A percentile compares a stretch with the other conserved stretches of the same genome.
These are phyloP conservation scores for Kradibia gibbosae DNA, from an alignment of 1,140 invertebrate species.

Conservation along the genomic window DNA sequence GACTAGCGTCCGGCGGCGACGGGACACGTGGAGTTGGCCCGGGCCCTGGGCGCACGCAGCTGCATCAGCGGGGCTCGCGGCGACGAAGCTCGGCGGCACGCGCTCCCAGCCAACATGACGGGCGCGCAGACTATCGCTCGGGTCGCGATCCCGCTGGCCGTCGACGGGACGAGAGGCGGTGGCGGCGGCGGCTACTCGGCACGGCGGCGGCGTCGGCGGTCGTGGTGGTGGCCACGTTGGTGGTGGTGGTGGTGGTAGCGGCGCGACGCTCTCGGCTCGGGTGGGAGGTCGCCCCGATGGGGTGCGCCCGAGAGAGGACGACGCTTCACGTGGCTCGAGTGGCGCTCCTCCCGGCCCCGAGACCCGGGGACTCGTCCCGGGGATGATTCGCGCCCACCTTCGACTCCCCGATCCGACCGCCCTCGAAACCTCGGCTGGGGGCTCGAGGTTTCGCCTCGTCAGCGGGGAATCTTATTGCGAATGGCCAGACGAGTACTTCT, in stretches of 20 bases:
- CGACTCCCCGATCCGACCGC: no score
- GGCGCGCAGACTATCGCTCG: slow-evolving; percentile 37
- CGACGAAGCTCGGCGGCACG: slow-evolving; percentile 22
- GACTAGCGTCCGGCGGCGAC: no score
- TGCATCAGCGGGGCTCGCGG: slow-evolving; percentile 1
- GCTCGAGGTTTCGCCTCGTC: no score
- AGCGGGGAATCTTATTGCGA: no score
- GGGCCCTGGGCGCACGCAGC: not conserved
- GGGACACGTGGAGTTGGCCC: not conserved
- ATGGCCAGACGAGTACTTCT: no score
- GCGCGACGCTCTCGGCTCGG: not conserved
- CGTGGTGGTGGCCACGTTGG: not conserved
- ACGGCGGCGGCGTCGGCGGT: not conserved
- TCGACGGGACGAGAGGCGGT: not conserved
- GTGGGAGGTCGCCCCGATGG: not conserved
- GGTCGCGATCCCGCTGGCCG: slow-evolving; percentile 3
- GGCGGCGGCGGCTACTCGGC: not conserved
- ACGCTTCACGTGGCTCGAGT: not conserved
- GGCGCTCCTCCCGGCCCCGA: not conserved
- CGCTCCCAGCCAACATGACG: slow-evolving; percentile 47
- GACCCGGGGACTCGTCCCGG: no score
- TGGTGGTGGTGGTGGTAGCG: not conserved
- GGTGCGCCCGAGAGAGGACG: no score
- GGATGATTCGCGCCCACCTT: no score
- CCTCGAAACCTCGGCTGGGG: no score